A percentile compares a stretch with the other conserved stretches of the same genome.
Conservation (phyloP, 2,888 invertebrate species). For the Dryomyza anilis region DNA sequence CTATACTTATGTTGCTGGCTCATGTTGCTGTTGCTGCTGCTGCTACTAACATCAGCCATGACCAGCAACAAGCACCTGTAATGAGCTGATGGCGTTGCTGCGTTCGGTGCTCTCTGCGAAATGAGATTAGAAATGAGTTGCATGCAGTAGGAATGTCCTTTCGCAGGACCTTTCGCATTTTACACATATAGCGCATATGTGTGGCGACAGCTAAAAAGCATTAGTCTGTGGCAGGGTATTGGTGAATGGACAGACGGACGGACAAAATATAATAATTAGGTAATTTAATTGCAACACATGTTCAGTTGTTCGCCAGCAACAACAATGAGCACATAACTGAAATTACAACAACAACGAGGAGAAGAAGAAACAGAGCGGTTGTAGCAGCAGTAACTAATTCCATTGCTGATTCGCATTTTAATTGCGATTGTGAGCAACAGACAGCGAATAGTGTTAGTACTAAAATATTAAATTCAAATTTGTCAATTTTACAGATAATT, state of each 20-base stretch:
- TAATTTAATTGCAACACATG: slow-evolving; percentile 25
- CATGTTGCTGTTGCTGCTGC: too few relatives aligned
- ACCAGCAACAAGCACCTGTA: background rate
- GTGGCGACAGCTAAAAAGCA: background rate
- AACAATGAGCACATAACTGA: background rate
- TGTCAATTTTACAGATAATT: too few relatives aligned
- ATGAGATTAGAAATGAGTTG: slow-evolving; percentile 11
- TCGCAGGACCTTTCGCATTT: background rate
- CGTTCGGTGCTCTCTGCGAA: too few relatives aligned
- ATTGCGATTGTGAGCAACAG: slow-evolving; percentile 19
- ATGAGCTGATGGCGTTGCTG: background rate
- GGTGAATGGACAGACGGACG: background rate
- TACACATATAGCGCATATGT: background rate
- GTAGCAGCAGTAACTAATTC: slow-evolving; percentile 15
- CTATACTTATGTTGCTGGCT: too few relatives aligned
- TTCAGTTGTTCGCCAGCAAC: background rate
- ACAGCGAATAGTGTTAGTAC: too few relatives aligned
- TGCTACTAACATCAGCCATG: background rate
- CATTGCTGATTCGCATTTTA: slow-evolving; percentile 21
- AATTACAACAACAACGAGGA: background rate
- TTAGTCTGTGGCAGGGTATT: background rate
- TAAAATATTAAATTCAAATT: too few relatives aligned
- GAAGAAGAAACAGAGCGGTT: too few relatives aligned
- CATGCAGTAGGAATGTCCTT: slow-evolving; percentile 1
- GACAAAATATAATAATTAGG: slow-evolving; percentile 23